Evolutionary conservation across 2,113 vertebrate genomes (phyloP).

Genomic region (Phrynosoma blainvillii): DNA sequence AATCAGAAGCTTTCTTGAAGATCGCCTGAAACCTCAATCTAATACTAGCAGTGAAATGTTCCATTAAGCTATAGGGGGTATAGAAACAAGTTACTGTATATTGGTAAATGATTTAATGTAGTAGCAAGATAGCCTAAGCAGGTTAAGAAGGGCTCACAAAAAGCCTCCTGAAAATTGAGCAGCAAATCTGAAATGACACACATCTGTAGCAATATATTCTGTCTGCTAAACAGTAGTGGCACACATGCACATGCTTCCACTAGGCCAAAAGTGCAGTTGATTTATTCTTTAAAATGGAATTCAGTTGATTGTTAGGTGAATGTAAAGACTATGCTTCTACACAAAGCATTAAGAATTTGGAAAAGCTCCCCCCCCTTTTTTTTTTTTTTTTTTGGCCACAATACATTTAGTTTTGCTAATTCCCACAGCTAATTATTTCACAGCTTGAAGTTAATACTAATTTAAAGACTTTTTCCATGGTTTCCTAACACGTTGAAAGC

Average conservation of each 20-base stretch:
- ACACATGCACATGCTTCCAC: not conserved
- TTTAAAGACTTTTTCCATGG: not conserved
- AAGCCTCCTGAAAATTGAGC: not conserved
- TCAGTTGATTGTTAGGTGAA: conserved; percentile 25
- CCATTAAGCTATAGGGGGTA: conserved; percentile 26
- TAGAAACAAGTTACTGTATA: conserved; percentile 13
- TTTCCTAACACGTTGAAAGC: conserved; percentile 3
- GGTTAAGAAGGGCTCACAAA: conserved; percentile 11
- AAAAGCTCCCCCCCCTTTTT: not conserved
- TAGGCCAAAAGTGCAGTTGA: not conserved
- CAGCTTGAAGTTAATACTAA: not conserved
- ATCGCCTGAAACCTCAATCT: conserved; percentile 51
- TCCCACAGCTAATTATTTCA: conserved; percentile 26
- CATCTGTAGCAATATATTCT: conserved; percentile 52
- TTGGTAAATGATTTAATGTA: conserved; percentile 12
- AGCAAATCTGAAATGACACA: conserved; percentile 1
- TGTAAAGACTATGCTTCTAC: not conserved
- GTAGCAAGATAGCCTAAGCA: not conserved
- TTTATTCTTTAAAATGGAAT: conserved; percentile 11
- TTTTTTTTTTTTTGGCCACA: not conserved
- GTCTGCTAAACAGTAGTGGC: not conserved
- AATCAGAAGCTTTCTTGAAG: conserved; percentile 69
- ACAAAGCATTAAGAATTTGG: conserved; percentile 1
- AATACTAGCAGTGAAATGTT: conserved; percentile 60
- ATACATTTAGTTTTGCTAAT: not conserved